A percentile compares a stretch with the other conserved stretches of the same genome.
phyloP scores from a whole-genome alignment of 2,888 invertebrate genomes.

The Scaptomyza tumidula region DNA sequence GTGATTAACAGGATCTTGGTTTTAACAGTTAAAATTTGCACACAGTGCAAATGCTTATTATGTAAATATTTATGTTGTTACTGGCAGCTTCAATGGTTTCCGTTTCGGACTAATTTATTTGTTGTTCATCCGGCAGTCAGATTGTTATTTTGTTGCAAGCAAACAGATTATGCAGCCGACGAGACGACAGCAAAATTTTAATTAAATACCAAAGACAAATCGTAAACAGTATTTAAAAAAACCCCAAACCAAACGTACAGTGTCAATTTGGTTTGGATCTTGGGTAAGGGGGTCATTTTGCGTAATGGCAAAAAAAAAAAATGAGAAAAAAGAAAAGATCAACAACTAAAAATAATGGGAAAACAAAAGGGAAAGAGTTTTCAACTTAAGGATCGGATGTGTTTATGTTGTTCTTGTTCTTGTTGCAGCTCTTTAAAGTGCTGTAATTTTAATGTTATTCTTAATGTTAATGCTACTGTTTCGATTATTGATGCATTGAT shows the following conservation, averaged over 20 bases:
- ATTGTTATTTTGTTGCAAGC: conserved; percentile 6
- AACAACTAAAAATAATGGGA: neutral
- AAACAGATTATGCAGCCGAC: conserved; percentile 4
- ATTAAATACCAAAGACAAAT: conserved; percentile 32
- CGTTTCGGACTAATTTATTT: conserved; percentile 23
- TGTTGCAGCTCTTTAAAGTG: neutral
- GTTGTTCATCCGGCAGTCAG: neutral
- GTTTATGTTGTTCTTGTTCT: neutral
- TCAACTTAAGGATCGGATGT: conserved; percentile 10
- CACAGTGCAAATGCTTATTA: conserved; percentile 15
- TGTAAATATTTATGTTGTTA: conserved; percentile 9
- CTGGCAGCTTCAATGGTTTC: conserved; percentile 20
- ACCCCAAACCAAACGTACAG: conserved; percentile 4
- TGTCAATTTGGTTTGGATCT: neutral
- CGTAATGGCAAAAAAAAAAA: conserved; percentile 7
- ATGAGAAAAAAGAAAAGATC: neutral
- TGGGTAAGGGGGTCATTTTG: neutral
- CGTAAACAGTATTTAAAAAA: conserved; percentile 37
- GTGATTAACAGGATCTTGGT: conserved; percentile 31
- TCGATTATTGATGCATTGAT: conserved; percentile 1
- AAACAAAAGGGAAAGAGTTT: neutral
- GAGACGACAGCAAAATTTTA: conserved; percentile 13
- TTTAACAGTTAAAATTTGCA: conserved; percentile 22
- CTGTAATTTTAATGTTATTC: neutral
- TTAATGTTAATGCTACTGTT: conserved; percentile 5